phyloP scores from a whole-genome alignment of 2,797 vertebrate genomes.

The Antennarius maculatus region DNA sequence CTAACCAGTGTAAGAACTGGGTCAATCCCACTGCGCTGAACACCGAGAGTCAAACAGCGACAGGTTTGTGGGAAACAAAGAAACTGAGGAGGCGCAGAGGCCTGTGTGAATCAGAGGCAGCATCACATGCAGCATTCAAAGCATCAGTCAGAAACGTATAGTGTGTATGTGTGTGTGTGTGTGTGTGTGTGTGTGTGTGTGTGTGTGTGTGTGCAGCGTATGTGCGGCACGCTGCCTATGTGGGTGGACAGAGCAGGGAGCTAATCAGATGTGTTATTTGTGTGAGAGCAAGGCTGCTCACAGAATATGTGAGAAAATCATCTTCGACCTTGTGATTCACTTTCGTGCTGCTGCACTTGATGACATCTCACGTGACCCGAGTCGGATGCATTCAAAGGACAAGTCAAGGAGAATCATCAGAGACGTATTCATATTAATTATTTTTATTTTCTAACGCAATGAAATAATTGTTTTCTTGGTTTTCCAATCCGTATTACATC shows the following conservation, averaged over 20 bases:
- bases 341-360: slow-evolving; percentile 46
- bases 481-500: slow-evolving; percentile 6
- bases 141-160: slow-evolving; percentile 32
- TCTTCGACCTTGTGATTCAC: slow-evolving; percentile 62
- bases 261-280: slow-evolving; percentile 74
- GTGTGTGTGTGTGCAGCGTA: slow-evolving; percentile 13
- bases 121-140: slow-evolving; percentile 36
- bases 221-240: slow-evolving; percentile 40
- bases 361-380: slow-evolving; percentile 43
- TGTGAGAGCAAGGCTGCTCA: slow-evolving; percentile 53
- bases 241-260: slow-evolving; percentile 68
- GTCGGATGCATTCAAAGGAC: slow-evolving; percentile 53
- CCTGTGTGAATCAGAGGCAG: slow-evolving; percentile 43
- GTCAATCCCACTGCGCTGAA: slow-evolving; percentile 60
- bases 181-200: not conserved
- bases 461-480: not conserved
- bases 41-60: slow-evolving; percentile 44
- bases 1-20: slow-evolving; percentile 68
- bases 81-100: slow-evolving; percentile 35
- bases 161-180: not conserved
- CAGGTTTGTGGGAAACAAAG: slow-evolving; percentile 46
- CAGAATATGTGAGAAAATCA: slow-evolving; percentile 53
- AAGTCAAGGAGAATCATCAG: slow-evolving; percentile 10
- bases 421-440: no score
- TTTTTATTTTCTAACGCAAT: no score